A percentile compares a stretch with the other conserved stretches of the same genome.
phyloP scores from a whole-genome alignment of 2,888 invertebrate genomes.

The Dasysyrphus tricinctus region DNA sequence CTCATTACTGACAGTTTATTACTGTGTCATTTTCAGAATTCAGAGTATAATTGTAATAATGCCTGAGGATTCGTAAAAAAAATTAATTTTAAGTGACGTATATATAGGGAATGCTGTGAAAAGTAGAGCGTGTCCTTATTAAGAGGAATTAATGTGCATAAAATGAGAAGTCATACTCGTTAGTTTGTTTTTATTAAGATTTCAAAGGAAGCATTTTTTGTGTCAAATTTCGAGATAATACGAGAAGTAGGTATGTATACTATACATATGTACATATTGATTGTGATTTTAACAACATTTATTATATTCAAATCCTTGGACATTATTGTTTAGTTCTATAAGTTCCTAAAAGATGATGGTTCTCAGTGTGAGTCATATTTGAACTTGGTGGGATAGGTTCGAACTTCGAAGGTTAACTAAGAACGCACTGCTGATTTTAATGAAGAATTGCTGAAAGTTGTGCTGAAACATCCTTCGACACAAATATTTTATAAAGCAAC shows the following conservation, averaged over 20 bases:
- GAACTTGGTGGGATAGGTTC: too few species aligned
- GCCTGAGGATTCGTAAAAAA: constrained; percentile 1
- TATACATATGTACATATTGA: background rate
- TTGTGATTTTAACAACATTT: background rate
- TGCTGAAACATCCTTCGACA: too few species aligned
- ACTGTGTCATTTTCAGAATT: constrained; percentile 13
- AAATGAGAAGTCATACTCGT: background rate
- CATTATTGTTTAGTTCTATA: background rate
- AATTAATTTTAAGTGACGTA: constrained; percentile 6
- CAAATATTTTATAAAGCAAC: too few species aligned
- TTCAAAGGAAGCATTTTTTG: constrained; percentile 1
- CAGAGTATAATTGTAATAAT: constrained; percentile 2
- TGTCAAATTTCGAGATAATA: background rate
- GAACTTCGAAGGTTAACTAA: too few species aligned
- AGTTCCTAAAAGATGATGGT: too few species aligned
- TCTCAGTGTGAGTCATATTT: too few species aligned
- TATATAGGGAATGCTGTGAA: background rate
- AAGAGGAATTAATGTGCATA: constrained; percentile 12
- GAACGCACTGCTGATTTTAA: too few species aligned
- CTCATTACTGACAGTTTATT: constrained; percentile 37
- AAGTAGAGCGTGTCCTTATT: constrained; percentile 45
- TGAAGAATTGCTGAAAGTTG: too few species aligned
- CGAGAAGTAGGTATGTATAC: too few species aligned
- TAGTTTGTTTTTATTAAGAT: background rate
- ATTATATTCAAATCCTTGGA: background rate